These are phyloP conservation scores for Sparidentex hasta DNA, from an alignment of 2,797 vertebrate genomes.

Conservation along the genomic window DNA sequence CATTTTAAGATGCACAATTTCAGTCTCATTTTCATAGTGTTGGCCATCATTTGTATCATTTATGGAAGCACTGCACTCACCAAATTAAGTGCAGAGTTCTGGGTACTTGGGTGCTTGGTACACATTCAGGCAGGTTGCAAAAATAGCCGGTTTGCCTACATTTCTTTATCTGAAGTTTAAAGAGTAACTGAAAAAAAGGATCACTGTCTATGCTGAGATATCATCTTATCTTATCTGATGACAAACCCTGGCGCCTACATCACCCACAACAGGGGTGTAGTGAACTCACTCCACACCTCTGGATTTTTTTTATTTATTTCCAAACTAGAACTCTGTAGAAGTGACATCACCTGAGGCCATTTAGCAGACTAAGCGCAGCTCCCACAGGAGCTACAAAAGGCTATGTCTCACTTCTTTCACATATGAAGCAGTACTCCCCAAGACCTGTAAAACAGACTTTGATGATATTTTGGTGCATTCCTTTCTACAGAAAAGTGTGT, in stretches of 20 bases:
- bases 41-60: background rate
- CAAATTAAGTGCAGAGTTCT: background rate
- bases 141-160: background rate
- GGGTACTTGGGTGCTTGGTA: background rate
- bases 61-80: background rate
- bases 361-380: no score
- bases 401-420: no score
- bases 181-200: background rate
- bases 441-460: background rate
- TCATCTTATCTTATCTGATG: background rate
- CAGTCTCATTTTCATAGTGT: background rate
- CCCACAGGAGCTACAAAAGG: no score
- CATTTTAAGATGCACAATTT: background rate
- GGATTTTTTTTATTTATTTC: no score
- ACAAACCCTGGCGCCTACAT: background rate
- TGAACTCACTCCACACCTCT: background rate
- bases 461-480: background rate
- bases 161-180: background rate
- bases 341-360: background rate
- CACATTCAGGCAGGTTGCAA: background rate
- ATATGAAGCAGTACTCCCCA: no score
- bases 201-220: no score
- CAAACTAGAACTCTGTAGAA: background rate
- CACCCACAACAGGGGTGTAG: background rate
- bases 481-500: no score